Evolutionary conservation across 2,113 vertebrate species (phyloP).

Genomic region (Sphyrna mokarran): DNA sequence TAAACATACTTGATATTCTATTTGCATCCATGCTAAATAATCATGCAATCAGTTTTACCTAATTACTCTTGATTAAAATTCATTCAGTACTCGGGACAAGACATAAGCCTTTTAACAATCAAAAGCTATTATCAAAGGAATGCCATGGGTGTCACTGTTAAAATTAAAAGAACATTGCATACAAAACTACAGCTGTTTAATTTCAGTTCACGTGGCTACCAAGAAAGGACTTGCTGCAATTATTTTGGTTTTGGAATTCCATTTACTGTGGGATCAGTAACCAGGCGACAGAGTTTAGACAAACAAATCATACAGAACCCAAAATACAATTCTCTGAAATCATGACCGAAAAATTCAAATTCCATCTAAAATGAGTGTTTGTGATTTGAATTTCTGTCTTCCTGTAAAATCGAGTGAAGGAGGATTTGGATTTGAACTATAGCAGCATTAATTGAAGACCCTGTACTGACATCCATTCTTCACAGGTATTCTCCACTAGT

Average conservation of each 20-base stretch:
- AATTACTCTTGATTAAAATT: slow-evolving; percentile 21
- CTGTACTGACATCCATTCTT: not conserved
- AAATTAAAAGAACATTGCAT: not conserved
- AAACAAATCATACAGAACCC: not conserved
- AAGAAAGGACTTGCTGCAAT: not conserved
- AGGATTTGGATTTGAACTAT: not conserved
- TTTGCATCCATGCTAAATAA: not conserved
- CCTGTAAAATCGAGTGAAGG: not conserved
- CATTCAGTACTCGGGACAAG: not conserved
- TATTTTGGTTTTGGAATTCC: not conserved
- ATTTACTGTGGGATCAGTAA: not conserved
- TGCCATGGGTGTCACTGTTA: not conserved
- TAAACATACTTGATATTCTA: slow-evolving; percentile 6
- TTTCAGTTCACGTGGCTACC: not conserved
- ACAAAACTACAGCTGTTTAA: not conserved
- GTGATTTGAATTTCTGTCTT: not conserved
- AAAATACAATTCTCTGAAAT: not conserved
- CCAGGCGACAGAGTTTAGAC: not conserved
- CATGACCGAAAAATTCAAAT: not conserved
- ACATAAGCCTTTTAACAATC: not conserved
- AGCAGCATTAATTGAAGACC: not conserved
- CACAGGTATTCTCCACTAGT: not conserved
- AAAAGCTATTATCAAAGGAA: not conserved
- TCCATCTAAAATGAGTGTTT: not conserved
- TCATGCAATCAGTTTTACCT: not conserved